These are phyloP conservation scores for Lithobates sylvaticus DNA, from an alignment of 2,797 vertebrate genomes.

Conservation along the genomic window DNA sequence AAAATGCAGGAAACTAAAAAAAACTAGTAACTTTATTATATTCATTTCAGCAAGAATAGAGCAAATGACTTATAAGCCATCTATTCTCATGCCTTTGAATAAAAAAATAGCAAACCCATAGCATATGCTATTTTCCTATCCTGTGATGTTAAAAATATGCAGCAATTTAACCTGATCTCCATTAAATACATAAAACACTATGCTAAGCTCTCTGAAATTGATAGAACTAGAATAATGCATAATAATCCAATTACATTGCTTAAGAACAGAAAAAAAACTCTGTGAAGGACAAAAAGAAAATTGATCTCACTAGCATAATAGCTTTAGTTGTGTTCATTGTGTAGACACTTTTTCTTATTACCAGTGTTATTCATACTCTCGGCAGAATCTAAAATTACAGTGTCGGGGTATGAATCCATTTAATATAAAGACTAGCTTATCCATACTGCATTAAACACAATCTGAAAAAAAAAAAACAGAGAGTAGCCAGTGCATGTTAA, in stretches of 20 bases:
- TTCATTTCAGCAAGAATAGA: neutral
- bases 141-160: neutral
- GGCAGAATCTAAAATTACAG: constrained; percentile 55
- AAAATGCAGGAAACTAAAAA: neutral
- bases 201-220: neutral
- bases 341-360: constrained; percentile 16
- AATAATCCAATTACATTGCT: constrained; percentile 53
- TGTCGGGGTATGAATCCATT: constrained; percentile 40
- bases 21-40: neutral
- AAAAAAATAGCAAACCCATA: neutral
- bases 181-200: neutral
- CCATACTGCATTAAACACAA: constrained; percentile 33
- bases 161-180: neutral
- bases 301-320: constrained; percentile 39
- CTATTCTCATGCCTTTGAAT: neutral
- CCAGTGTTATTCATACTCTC: constrained; percentile 39
- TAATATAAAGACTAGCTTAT: constrained; percentile 38
- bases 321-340: constrained; percentile 29
- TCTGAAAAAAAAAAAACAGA: constrained; percentile 17
- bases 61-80: neutral
- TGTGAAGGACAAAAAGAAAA: constrained; percentile 43
- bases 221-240: neutral
- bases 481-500: constrained; percentile 45
- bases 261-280: constrained; percentile 16
- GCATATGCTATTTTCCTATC: neutral